A percentile compares a stretch with the other conserved stretches of the same genome.
These are phyloP conservation scores for Orussus abietinus DNA, from an alignment of 1,140 invertebrate species.

Conservation along the genomic window DNA sequence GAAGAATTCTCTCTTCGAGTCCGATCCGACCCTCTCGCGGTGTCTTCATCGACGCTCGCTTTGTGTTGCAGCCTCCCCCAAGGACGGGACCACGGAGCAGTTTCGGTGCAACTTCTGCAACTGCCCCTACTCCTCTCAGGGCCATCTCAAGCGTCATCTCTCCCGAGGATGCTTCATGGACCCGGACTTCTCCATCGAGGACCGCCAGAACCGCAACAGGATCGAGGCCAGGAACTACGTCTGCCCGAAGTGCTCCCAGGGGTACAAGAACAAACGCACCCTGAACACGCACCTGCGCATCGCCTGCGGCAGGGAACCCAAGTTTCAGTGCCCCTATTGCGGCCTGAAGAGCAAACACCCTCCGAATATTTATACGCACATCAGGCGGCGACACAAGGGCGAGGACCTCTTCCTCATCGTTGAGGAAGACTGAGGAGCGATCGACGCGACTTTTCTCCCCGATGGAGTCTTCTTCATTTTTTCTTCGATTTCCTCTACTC, in stretches of 20 bases:
- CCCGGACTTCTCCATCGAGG: slow-evolving; percentile 18
- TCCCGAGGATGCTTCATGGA: slow-evolving; percentile 26
- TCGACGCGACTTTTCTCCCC: too few species aligned
- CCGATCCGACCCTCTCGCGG: too few species aligned
- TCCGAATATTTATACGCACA: slow-evolving; percentile 25
- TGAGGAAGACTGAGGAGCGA: too few species aligned
- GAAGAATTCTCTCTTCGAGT: too few species aligned
- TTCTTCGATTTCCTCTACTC: too few species aligned
- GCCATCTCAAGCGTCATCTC: slow-evolving; percentile 27
- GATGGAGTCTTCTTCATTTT: too few species aligned
- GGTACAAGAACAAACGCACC: slow-evolving; percentile 54
- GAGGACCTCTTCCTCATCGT: slow-evolving; percentile 21
- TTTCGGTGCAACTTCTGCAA: slow-evolving; percentile 30
- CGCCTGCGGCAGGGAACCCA: slow-evolving; percentile 44
- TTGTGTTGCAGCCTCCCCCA: slow-evolving; percentile 7
- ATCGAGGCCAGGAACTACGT: slow-evolving; percentile 18
- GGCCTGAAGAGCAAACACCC: slow-evolving; percentile 13
- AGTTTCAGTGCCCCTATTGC: slow-evolving; percentile 45
- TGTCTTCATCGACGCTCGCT: slow-evolving; percentile 5
- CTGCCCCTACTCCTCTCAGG: slow-evolving; percentile 18
- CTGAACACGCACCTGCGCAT: slow-evolving; percentile 50
- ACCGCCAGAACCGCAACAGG: slow-evolving; percentile 10
- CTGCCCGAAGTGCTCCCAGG: slow-evolving; percentile 50
- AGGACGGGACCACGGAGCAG: background rate
- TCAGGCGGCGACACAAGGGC: slow-evolving; percentile 21